Base-by-base conservation (phyloP, 2,113 vertebrate genomes). In the Pogona vitticeps region DNA sequence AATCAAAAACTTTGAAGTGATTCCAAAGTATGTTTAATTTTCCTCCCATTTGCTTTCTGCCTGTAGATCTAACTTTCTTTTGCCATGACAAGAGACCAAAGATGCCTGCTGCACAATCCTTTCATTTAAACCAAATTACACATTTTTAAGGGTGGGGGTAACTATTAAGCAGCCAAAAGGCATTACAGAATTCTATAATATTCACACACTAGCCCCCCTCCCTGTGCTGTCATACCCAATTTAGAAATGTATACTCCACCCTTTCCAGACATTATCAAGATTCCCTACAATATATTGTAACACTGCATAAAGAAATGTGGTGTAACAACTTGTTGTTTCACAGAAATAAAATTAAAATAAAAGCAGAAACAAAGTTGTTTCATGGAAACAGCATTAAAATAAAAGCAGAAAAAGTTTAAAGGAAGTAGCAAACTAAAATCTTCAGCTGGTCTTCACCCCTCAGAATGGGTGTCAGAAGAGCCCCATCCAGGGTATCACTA, bases 1-100 rank as follows among this genome's bases (percentile, higher is more conserved):
- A 84, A 76, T 33, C 18, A 38, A 59, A 72, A 80, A 33, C 76
- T 80, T 86, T 80, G 84, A 71, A 86, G 56, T 42, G 67, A 86
- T 80, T 86, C 84, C 84, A 72, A 86, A 72, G 28, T 26, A 59
- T 72, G 52, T 59, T 58, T 83, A 2, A 31, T 15, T 33, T n/a
- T 23, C 26, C 68, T 38, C 58, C 14, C 31, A 38, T 70, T 70
- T 59, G 33, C 33, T 33, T n/a, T 61, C 26, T 83, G 56, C 70
- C 26, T 26, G 65, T 31, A 56, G 31, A 79, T 33, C 65, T 76
- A 70, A 78, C 65, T 70, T 86, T 61, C 40, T 18, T 20, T 61
- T 59, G 58, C 71, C 31, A 80, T 80, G 14, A 58, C 65, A 68
- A 58, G 28, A 86, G 67, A 80, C 52, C 36, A 86, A 80, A 80